Evolutionary conservation across 2,113 vertebrate genomes (phyloP), one percentile per base, ranked within the genome.

Genomic region (Engraulis encrasicolus): DNA sequence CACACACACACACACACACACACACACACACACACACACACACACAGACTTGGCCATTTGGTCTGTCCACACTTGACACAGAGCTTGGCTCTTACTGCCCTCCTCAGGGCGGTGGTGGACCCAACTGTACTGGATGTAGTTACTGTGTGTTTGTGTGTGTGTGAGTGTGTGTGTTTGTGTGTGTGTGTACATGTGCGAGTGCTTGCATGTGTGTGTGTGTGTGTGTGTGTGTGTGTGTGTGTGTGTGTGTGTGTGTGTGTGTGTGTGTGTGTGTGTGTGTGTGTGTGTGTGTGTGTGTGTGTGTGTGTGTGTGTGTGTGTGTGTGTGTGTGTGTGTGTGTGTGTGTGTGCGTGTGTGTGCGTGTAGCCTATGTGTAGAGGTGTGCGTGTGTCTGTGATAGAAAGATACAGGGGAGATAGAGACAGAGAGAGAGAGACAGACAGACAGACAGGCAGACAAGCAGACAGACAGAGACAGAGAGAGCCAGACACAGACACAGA

Each of bases 21-120:
- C 40, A 45, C 40, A 45, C 40, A 45, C 40, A 45, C 40, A 45
- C 40, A 45, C 40, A 45, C 3, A 45, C 40, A 45, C 40, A 45
- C 40, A 45, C 40, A 9, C 40, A 5, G 87, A 87, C 81, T 86
- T 50, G 87, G 83, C 84, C 78, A 40, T 80, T 23, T 66, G 58
- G 58, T 27, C 58, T 66, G 58, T n/a, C 27, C n/a, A 9, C 58
- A 66, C 23, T 45, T 83, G 88, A 86, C 85, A 85, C 86, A 84
- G 84, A 66, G 58, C n/a, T 85, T 93, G 92, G 92, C 89, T 88
- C 88, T 90, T 95, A 90, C 93, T 95, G 93, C 94, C 94, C 93
- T 91, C 94, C 92, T 88, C 92, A 94, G 94, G 93, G 84, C 85
- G 81, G 84, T 66, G n/a, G n/a, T 7, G 11, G 58, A n/a, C n/a